Base-by-base conservation (phyloP, 2,888 invertebrate species). In the Cryptophagus acutangulus region DNA sequence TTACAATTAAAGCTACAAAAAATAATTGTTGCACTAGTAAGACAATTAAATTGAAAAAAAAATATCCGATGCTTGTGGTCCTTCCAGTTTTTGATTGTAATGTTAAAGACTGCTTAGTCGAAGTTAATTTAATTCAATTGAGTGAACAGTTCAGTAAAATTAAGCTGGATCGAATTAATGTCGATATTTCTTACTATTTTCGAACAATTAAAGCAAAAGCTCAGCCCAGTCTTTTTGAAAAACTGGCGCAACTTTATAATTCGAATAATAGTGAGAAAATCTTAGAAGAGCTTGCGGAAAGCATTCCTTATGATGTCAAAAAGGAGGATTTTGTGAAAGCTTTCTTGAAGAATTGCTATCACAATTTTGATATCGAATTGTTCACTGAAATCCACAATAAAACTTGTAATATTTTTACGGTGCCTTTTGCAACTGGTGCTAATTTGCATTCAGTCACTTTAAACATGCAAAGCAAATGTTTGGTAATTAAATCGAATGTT, bases 101-200 rank as follows among this genome's bases (percentile, higher is more conserved):
- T 17, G 34, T 55, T 17, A 45, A 55, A 38, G 44, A 58, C 24
- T 46, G 57, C 39, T 31, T 28, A 18, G 40, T 64, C 13, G 55
- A 58, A 14, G 52, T 52, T 9, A 40, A 36, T 40, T 43, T 66
- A 28, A 45, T 57, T 29, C 47, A 47, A n/a, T 49, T 46, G 14
- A 6, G 49, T 16, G 43, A 45, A 16, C 41, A 45, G 24, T 59
- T 54, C 49, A 46, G 53, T 17, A 28, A 36, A 33, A 33, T 65
- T 9, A 53, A 53, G 46, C 47, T 66, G 26, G 54, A 55, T 15
- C 43, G 45, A 14, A 48, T 61, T 15, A 24, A 40, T 20, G 41
- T 62, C 3, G 59, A 67, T 51, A 55, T 65, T 39, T 65, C 66
- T 2, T 64, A 62, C 43, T 62, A 64, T 47, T 62, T 65, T 46